A percentile compares a stretch with the other conserved stretches of the same genome.
Evolutionary conservation across 2,888 invertebrate genomes (phyloP).

Genomic region (Ischnura elegans): DNA sequence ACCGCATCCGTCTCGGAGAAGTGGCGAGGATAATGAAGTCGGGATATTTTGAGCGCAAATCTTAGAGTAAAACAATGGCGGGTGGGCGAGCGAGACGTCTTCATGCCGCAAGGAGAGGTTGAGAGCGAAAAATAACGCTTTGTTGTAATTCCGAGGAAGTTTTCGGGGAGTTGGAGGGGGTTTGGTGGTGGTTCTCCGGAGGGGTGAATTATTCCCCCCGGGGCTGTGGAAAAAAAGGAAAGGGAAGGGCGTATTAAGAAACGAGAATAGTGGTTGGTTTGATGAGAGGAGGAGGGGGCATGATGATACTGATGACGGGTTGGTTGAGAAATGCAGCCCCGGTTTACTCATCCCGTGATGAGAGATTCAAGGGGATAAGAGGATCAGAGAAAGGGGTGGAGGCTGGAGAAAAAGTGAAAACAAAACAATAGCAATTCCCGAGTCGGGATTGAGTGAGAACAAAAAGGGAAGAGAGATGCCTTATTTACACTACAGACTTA

Average conservation of each 20-base stretch:
- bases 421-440: background rate
- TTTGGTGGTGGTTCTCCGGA: background rate
- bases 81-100: background rate
- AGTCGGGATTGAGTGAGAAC: background rate
- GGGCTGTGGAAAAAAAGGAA: background rate
- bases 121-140: background rate
- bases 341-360: background rate
- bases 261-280: background rate
- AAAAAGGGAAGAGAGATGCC: background rate
- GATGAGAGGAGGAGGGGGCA: background rate
- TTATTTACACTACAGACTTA: no score
- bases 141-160: background rate
- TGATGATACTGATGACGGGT: no score
- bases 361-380: background rate
- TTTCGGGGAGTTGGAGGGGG: background rate
- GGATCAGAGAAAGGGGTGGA: background rate
- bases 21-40: no score
- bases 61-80: background rate
- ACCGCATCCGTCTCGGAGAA: no score
- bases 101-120: background rate
- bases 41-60: background rate
- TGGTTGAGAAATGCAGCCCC: background rate
- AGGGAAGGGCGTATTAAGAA: background rate
- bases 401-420: slow-evolving; percentile 7
- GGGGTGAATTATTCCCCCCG: background rate